Evolutionary conservation across 2,888 invertebrate genomes (phyloP).

Genomic region (Chesias legatella): DNA sequence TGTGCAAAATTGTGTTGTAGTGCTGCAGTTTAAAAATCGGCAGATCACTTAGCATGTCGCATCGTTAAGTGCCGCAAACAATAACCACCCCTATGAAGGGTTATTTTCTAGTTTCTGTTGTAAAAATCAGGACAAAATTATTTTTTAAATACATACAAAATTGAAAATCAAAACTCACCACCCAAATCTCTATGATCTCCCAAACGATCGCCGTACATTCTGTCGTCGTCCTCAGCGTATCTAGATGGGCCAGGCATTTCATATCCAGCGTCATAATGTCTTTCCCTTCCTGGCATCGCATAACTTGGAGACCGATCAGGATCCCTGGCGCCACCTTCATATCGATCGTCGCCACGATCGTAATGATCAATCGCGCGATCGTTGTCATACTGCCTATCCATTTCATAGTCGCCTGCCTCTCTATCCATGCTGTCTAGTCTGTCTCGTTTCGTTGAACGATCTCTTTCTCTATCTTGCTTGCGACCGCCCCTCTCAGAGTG

Average conservation of each 20-base stretch:
- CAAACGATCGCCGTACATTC: slow-evolving; percentile 73
- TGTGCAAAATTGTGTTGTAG: too few species aligned
- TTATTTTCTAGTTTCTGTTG: too few species aligned
- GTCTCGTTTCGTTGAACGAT: slow-evolving; percentile 73
- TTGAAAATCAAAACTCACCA: slow-evolving; percentile 52
- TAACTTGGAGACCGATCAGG: slow-evolving; percentile 71
- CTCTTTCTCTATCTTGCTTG: slow-evolving; percentile 73
- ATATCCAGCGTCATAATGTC: slow-evolving; percentile 71
- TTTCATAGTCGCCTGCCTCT: slow-evolving; percentile 72
- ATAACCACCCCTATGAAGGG: too few species aligned
- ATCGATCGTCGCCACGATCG: slow-evolving; percentile 69
- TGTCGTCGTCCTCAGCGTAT: slow-evolving; percentile 77
- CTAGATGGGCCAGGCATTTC: slow-evolving; percentile 70
- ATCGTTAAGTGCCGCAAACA: too few species aligned
- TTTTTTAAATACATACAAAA: too few species aligned
- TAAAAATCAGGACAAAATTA: too few species aligned
- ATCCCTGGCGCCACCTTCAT: slow-evolving; percentile 62
- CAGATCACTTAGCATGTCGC: too few species aligned
- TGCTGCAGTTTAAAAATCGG: too few species aligned
- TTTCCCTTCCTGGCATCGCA: slow-evolving; percentile 59
- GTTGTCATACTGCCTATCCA: slow-evolving; percentile 71
- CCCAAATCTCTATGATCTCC: slow-evolving; percentile 72
- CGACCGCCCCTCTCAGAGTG: slow-evolving; percentile 72
- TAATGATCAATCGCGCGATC: slow-evolving; percentile 75
- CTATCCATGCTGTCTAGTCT: slow-evolving; percentile 70